These are phyloP conservation scores for Perdita meconis DNA, from an alignment of 2,888 invertebrate genomes.

Conservation along the genomic window DNA sequence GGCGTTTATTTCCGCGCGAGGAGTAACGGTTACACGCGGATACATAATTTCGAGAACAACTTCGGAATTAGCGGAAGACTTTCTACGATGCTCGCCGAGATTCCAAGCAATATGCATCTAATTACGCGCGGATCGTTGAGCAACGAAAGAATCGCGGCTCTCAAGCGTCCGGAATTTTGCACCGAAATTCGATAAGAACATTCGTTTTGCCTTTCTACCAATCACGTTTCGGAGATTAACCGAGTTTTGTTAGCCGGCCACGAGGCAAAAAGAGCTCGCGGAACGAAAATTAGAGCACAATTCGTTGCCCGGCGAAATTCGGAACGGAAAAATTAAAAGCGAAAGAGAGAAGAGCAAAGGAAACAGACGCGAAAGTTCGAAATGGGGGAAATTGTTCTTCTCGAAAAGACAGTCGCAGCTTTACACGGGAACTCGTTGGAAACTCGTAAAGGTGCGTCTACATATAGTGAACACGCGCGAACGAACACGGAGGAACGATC, in stretches of 20 bases:
- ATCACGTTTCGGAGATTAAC: constrained; percentile 20
- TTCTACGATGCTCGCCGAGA: neutral
- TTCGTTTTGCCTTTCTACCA: constrained; percentile 12
- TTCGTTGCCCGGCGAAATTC: constrained; percentile 24
- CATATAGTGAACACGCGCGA: no score
- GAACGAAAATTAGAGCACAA: constrained; percentile 32
- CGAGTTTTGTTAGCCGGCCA: constrained; percentile 19
- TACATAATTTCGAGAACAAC: neutral
- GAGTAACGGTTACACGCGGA: constrained; percentile 6
- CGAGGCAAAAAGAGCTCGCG: neutral
- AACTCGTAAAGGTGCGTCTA: no score
- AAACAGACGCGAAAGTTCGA: constrained; percentile 15
- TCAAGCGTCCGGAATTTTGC: neutral
- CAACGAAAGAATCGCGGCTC: neutral
- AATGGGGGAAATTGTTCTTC: constrained; percentile 28
- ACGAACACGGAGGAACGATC: no score
- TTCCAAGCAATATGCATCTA: no score
- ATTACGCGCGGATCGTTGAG: neutral
- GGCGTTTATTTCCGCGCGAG: neutral
- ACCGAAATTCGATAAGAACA: neutral
- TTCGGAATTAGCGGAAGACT: neutral
- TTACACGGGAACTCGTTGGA: no score
- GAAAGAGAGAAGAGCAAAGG: neutral
- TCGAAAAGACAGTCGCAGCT: neutral
- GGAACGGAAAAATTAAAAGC: constrained; percentile 25